Base-by-base conservation (phyloP, 2,888 invertebrate genomes). In the Cyclophora albipunctata region DNA sequence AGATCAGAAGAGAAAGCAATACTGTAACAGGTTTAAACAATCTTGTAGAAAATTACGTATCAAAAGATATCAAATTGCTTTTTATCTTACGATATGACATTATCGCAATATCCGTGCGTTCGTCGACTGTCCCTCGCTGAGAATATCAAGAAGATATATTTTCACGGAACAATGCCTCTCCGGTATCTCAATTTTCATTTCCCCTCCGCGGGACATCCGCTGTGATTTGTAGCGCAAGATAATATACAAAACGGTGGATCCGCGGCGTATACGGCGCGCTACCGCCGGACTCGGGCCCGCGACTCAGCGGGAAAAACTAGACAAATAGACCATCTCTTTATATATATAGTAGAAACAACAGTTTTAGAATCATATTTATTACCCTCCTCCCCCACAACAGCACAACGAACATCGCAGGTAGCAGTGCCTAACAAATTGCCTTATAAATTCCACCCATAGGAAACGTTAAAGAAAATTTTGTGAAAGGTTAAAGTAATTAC, bases 141-240 rank as follows among this genome's bases (percentile, higher is more conserved):
- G 78, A 85, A 85, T 83, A 85, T 83, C 83, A 83, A 82, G 81
- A 79, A 85, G 81, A 84, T 85, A 84, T 84, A 85, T 84, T 84
- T 84, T 81, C 81, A 84, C 83, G 81, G 85, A 85, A 86, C 85
- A 86, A 86, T 86, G 84, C 79, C 79, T 80, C 78, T 71, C 77
- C 78, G 84, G 85, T 86, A 85, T 85, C 86, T 86, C 85, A 86
- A 85, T 86, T 85, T 84, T 85, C 84, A 84, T 86, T 84, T 84
- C 84, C 82, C 84, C 82, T 81, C 75, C 71, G 77, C 71, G 79
- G 78, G 79, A 82, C 82, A 84, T 83, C 85, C 84, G 81, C 77
- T 84, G 83, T 86, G 85, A 86, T 86, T 85, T 86, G 86, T 86
- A 83, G 84, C 84, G 71, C 71, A 70, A 85, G 86, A 85, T 86